Conservation (phyloP, 2,797 vertebrate species). For the Amniataba percoides region DNA sequence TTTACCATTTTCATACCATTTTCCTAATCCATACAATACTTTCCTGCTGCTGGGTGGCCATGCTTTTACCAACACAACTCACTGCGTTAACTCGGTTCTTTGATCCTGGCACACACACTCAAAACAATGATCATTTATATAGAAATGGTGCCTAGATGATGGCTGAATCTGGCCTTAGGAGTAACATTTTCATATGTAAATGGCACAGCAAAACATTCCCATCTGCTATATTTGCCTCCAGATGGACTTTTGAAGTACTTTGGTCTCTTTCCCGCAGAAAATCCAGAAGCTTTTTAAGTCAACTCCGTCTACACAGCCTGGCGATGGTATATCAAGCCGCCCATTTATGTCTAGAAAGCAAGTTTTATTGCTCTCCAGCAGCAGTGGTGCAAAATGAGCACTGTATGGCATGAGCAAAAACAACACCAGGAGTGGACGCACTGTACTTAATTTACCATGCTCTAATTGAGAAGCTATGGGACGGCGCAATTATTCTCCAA, state of each 20-base stretch:
- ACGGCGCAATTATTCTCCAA: slow-evolving; percentile 36
- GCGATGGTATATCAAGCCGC: slow-evolving; percentile 28
- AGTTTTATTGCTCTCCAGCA: slow-evolving; percentile 39
- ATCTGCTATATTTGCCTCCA: slow-evolving; percentile 60
- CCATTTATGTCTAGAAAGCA: slow-evolving; percentile 51
- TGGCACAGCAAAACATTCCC: slow-evolving; percentile 40
- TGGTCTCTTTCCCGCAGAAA: slow-evolving; percentile 45
- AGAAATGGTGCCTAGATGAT: slow-evolving; percentile 33
- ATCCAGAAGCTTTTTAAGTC: slow-evolving; percentile 57
- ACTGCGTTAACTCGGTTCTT: slow-evolving; percentile 13
- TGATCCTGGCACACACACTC: slow-evolving; percentile 33
- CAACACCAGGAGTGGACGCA: slow-evolving; percentile 35
- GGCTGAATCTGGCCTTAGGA: slow-evolving; percentile 29
- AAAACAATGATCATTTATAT: slow-evolving; percentile 38
- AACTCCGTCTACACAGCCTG: slow-evolving; percentile 37
- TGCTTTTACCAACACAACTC: not conserved
- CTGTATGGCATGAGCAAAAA: slow-evolving; percentile 32
- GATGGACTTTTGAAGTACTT: slow-evolving; percentile 66
- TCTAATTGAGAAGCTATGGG: slow-evolving; percentile 44
- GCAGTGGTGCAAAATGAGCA: slow-evolving; percentile 26
- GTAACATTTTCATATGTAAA: slow-evolving; percentile 49
- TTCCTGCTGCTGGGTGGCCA: not conserved
- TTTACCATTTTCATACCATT: slow-evolving; percentile 25
- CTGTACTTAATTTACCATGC: slow-evolving; percentile 32
- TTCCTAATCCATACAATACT: slow-evolving; percentile 14